phyloP scores from a whole-genome alignment of 1,140 invertebrate genomes.

The Zaprionus davidi region DNA sequence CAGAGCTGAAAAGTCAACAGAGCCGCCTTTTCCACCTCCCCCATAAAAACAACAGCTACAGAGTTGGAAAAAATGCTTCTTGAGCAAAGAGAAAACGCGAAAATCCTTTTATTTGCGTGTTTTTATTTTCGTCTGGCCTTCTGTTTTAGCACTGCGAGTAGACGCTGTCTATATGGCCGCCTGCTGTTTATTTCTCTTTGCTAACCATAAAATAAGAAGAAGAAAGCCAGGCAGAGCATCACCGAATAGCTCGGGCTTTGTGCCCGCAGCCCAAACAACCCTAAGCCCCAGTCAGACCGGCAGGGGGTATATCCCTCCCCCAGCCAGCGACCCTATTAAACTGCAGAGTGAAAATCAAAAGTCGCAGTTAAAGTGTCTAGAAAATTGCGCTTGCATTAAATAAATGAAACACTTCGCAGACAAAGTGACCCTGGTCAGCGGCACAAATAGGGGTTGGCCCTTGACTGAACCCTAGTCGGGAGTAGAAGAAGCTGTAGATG shows the following conservation, averaged over 20 bases:
- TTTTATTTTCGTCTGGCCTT: slow-evolving; percentile 77
- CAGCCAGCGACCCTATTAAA: slow-evolving; percentile 14
- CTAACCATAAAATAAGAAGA: slow-evolving; percentile 39
- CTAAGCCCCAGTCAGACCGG: slow-evolving; percentile 38
- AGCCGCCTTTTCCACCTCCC: background rate
- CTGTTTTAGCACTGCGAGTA: slow-evolving; percentile 44
- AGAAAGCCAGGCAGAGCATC: background rate
- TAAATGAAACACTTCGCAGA: slow-evolving; percentile 75
- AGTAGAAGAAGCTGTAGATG: slow-evolving; percentile 5
- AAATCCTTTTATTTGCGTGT: slow-evolving; percentile 79
- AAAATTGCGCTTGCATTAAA: slow-evolving; percentile 82
- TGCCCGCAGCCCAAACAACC: slow-evolving; percentile 48
- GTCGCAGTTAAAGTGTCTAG: slow-evolving; percentile 80
- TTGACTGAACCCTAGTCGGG: background rate
- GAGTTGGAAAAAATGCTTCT: slow-evolving; percentile 5
- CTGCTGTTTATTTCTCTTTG: slow-evolving; percentile 57
- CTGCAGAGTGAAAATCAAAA: slow-evolving; percentile 69
- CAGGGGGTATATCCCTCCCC: background rate
- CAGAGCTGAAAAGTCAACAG: slow-evolving; percentile 42
- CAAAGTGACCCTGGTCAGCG: slow-evolving; percentile 61
- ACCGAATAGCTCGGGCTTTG: slow-evolving; percentile 35
- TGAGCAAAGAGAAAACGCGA: slow-evolving; percentile 60
- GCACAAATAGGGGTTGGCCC: slow-evolving; percentile 37
- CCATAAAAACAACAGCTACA: slow-evolving; percentile 5
- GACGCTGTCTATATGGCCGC: slow-evolving; percentile 64